phyloP scores from a whole-genome alignment of 2,888 invertebrate genomes.

The Leistus spinibarbis region DNA sequence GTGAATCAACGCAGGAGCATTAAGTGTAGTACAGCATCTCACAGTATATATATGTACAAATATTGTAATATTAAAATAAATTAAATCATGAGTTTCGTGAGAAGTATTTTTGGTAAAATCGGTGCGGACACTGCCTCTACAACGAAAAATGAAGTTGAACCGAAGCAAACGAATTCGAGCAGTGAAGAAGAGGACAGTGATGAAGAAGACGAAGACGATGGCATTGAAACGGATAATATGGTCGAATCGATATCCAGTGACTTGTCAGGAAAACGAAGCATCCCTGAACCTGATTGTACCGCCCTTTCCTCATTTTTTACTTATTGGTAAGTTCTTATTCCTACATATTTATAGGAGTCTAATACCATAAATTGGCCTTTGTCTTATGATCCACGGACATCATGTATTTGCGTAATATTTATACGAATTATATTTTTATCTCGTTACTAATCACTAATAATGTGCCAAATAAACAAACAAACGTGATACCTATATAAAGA shows the following conservation, averaged over 20 bases:
- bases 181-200: conserved; percentile 44
- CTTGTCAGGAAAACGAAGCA: conserved; percentile 6
- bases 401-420: not conserved
- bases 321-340: conserved; percentile 53
- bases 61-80: no score
- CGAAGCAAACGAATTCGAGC: conserved; percentile 49
- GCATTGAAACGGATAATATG: conserved; percentile 35
- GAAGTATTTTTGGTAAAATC: conserved; percentile 53
- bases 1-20: not conserved
- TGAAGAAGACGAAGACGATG: conserved; percentile 28
- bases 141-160: conserved; percentile 34
- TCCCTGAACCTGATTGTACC: conserved; percentile 54
- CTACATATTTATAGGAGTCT: not conserved
- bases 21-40: not conserved
- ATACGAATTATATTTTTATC: conserved; percentile 18
- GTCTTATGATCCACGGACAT: no score
- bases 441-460: not conserved
- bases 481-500: not conserved
- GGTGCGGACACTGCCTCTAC: conserved; percentile 43
- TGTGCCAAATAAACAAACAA: not conserved
- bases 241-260: conserved; percentile 36
- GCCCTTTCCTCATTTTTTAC: conserved; percentile 57
- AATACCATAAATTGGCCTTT: not conserved
- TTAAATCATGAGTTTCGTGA: conserved; percentile 53
- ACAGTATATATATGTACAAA: not conserved